Evolutionary conservation across 2,797 vertebrate species (phyloP).

Genomic region (Acridotheres tristis): DNA sequence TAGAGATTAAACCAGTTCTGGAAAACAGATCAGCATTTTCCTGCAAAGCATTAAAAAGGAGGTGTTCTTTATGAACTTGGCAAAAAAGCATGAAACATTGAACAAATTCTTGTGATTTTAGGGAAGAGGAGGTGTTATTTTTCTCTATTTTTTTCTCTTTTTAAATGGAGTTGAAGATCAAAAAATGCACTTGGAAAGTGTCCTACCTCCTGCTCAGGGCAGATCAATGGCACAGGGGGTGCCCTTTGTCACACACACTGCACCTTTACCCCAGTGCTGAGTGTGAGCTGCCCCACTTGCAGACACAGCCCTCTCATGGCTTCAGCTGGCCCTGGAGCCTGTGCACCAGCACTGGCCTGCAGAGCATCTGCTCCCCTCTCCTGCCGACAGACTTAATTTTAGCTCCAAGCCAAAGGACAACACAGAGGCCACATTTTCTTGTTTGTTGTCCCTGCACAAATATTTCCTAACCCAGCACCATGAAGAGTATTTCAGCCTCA

Average conservation of each 20-base stretch:
- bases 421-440: background rate
- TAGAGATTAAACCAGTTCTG: background rate
- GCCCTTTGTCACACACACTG: fast-evolving
- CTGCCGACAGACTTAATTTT: background rate
- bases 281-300: background rate
- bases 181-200: background rate
- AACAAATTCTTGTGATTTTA: background rate
- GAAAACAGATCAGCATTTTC: background rate
- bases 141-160: background rate
- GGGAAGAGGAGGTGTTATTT: background rate
- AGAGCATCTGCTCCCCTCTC: background rate
- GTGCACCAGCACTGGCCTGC: background rate
- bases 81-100: background rate
- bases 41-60: background rate
- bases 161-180: background rate
- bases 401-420: background rate
- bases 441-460: background rate
- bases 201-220: background rate
- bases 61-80: background rate
- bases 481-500: background rate
- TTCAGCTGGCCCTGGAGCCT: background rate
- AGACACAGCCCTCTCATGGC: background rate
- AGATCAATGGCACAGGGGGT: background rate
- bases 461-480: background rate
- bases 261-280: fast-evolving